Evolutionary conservation across 2,797 vertebrate species (phyloP).

Genomic region (Sebastiscus albofasciatus): DNA sequence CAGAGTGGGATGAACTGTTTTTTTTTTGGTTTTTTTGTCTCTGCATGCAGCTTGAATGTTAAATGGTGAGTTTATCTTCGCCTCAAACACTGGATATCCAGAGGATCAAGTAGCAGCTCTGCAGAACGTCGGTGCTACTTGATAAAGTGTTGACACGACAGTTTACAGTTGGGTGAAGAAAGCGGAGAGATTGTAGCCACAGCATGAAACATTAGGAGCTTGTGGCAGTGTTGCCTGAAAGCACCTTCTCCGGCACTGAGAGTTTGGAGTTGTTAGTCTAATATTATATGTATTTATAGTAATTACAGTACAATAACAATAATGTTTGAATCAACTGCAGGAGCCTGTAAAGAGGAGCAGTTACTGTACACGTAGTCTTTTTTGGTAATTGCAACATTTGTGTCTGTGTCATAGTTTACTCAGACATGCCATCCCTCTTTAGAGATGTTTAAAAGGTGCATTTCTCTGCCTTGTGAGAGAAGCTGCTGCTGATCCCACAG

Average conservation of each 20-base stretch:
- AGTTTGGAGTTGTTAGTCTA: not conserved
- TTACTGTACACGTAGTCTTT: not conserved
- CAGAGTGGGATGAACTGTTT: not conserved
- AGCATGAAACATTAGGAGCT: slow-evolving; percentile 1
- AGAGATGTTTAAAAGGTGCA: not conserved
- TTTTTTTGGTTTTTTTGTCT: not conserved
- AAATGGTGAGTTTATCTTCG: slow-evolving; percentile 17
- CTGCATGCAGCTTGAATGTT: slow-evolving; percentile 17
- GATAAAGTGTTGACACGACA: slow-evolving; percentile 43
- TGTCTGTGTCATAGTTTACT: not conserved
- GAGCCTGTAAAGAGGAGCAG: not conserved
- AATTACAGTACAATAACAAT: not conserved
- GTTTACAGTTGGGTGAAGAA: slow-evolving; percentile 17
- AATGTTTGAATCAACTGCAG: not conserved
- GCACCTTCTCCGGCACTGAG: not conserved
- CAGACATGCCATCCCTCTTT: not conserved
- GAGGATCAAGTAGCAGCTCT: slow-evolving; percentile 32
- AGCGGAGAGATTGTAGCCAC: not conserved
- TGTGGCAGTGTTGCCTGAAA: slow-evolving; percentile 5
- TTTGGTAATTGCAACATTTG: not conserved
- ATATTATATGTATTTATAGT: not conserved
- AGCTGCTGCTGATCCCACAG: slow-evolving; percentile 6
- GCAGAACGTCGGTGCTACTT: slow-evolving; percentile 23
- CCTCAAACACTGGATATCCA: slow-evolving; percentile 29
- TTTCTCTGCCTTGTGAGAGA: slow-evolving; percentile 8